Evolutionary conservation across 1,140 invertebrate species (phyloP).

Genomic region (Gyrodactylus bullatarudis): DNA sequence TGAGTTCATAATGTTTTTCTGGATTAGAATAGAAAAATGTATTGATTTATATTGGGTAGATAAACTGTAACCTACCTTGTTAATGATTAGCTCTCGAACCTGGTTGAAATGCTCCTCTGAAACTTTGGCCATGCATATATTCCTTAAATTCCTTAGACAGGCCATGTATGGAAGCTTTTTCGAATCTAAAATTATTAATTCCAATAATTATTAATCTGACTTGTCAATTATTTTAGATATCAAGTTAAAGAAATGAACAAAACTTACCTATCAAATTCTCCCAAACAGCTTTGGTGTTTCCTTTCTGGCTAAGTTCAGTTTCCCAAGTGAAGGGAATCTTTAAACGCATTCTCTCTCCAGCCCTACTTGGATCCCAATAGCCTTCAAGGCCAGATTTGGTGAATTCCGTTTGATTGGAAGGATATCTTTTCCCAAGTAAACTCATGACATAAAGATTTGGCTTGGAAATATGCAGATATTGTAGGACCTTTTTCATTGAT

Average conservation of each 20-base stretch:
- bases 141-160: constrained; percentile 22
- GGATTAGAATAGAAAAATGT: neutral
- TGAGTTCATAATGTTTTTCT: neutral
- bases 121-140: constrained; percentile 20
- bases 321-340: constrained; percentile 24
- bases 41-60: neutral
- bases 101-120: constrained; percentile 17
- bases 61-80: constrained; percentile 16
- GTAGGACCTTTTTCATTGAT: constrained; percentile 20
- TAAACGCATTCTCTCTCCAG: constrained; percentile 23
- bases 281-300: constrained; percentile 21
- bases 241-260: constrained; percentile 3
- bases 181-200: constrained; percentile 11
- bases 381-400: constrained; percentile 18
- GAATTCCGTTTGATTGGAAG: constrained; percentile 17
- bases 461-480: constrained; percentile 20
- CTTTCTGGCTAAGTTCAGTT: constrained; percentile 21
- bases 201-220: neutral
- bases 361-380: constrained; percentile 17
- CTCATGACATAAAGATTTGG: constrained; percentile 21
- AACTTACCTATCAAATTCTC: constrained; percentile 16
- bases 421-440: constrained; percentile 23
- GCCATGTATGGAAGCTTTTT: constrained; percentile 24
- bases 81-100: constrained; percentile 16
- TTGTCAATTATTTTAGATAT: too few species aligned